Conservation (phyloP, 1,140 invertebrate species). For the Drosophila bocki region DNA sequence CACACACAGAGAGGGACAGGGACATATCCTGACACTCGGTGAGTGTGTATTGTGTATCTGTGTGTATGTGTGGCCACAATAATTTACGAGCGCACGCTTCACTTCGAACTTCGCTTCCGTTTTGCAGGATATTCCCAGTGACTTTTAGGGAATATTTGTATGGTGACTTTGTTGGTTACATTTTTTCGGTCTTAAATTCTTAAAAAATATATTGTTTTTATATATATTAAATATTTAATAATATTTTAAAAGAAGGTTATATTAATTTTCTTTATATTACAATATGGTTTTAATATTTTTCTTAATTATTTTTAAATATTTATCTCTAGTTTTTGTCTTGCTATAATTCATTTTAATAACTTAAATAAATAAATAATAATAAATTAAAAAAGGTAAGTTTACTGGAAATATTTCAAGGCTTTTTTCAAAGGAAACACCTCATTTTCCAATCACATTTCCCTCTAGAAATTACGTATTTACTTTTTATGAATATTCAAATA, state of each 20-base stretch:
- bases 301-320: background rate
- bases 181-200: background rate
- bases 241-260: background rate
- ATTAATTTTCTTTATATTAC: background rate
- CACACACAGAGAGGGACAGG: constrained; percentile 5
- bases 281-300: background rate
- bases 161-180: background rate
- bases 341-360: background rate
- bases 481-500: constrained; percentile 25
- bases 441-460: background rate
- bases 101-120: constrained; percentile 62
- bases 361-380: background rate
- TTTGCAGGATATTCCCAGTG: constrained; percentile 11
- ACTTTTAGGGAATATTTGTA: constrained; percentile 10
- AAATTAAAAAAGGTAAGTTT: background rate
- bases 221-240: background rate
- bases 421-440: background rate
- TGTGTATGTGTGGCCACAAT: constrained; percentile 51
- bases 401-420: background rate
- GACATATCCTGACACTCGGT: constrained; percentile 39
- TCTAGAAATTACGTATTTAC: constrained; percentile 5
- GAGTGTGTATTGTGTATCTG: constrained; percentile 4
- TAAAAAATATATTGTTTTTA: background rate
- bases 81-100: constrained; percentile 80
- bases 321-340: background rate